These are phyloP conservation scores for Lasiurus borealis DNA, from an alignment of 2,113 vertebrate species.

Conservation along the genomic window DNA sequence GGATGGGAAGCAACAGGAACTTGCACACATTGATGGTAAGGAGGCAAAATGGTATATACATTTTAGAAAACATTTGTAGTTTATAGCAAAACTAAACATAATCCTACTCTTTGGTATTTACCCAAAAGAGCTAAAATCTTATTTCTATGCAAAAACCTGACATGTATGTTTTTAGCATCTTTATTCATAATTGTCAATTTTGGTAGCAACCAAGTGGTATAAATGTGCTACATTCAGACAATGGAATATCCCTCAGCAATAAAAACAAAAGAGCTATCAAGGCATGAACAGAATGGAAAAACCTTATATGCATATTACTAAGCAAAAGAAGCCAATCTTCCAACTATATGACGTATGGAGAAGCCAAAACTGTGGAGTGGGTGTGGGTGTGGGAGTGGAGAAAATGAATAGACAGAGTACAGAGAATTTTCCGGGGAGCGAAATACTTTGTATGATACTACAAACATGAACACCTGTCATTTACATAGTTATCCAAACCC, in stretches of 20 bases:
- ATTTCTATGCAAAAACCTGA: not conserved
- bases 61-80: not conserved
- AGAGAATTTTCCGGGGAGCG: not conserved
- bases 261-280: not conserved
- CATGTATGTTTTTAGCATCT: not conserved
- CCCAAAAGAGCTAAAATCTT: not conserved
- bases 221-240: not conserved
- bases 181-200: not conserved
- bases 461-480: not conserved
- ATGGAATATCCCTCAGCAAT: not conserved
- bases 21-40: not conserved
- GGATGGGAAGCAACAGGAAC: not conserved
- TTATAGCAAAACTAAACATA: not conserved
- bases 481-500: not conserved
- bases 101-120: not conserved
- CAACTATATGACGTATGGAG: not conserved
- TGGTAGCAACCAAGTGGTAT: not conserved
- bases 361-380: not conserved
- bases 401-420: not conserved
- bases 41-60: not conserved
- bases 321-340: not conserved
- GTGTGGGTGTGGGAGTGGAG: not conserved
- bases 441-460: not conserved
- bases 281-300: not conserved
- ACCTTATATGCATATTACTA: not conserved